phyloP scores from a whole-genome alignment of 2,888 invertebrate species.

The Temnothorax ravouxi region DNA sequence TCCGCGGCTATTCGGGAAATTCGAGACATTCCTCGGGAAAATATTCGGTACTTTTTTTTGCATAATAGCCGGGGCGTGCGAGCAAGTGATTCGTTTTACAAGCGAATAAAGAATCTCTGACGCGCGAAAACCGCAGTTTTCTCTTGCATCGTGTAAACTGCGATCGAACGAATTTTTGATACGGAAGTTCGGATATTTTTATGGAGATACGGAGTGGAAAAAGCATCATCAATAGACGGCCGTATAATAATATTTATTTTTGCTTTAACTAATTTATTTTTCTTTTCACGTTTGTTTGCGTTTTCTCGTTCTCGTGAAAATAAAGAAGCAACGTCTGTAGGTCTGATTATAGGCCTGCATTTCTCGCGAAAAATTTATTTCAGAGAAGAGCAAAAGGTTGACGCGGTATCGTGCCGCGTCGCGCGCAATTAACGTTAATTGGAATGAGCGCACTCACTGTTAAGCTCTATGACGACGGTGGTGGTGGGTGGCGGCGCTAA shows the following conservation, averaged over 20 bases:
- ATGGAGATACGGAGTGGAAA: background rate
- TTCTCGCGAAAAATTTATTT: constrained; percentile 1
- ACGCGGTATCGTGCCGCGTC: constrained; percentile 5
- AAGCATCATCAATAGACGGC: background rate
- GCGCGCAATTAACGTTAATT: constrained; percentile 50
- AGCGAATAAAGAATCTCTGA: background rate
- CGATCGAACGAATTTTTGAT: constrained; percentile 5
- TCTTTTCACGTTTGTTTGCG: background rate
- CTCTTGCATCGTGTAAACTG: constrained; percentile 14
- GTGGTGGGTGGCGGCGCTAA: constrained; percentile 93
- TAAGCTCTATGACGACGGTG: constrained; percentile 93
- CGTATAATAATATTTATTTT: background rate
- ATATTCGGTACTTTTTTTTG: background rate
- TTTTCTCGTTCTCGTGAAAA: background rate
- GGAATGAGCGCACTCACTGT: constrained; percentile 90
- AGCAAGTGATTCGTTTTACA: constrained; percentile 40
- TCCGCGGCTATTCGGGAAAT: constrained; percentile 38
- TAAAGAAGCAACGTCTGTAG: background rate
- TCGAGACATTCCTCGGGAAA: constrained; percentile 33
- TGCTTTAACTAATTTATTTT: background rate
- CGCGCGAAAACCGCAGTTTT: constrained; percentile 1
- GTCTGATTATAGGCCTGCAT: constrained; percentile 10
- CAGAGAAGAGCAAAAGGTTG: constrained; percentile 1
- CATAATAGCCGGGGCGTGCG: constrained; percentile 10
- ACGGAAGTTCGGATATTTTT: background rate